Base-by-base conservation (phyloP, 2,113 vertebrate species). In the Mus musculus region DNA sequence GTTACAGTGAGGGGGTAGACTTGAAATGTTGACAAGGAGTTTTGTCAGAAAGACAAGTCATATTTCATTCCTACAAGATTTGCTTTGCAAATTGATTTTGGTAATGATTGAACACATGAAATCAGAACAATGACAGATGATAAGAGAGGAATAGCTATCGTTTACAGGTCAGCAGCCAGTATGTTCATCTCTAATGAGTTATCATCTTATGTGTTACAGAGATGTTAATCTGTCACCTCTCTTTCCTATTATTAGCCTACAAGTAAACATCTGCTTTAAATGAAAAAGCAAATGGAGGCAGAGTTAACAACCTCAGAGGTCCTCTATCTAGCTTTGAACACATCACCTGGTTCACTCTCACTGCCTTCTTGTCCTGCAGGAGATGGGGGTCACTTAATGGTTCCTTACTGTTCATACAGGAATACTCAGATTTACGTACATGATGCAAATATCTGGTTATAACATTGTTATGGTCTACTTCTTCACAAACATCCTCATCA, bases 21-120 rank as follows among this genome's bases (percentile, higher is more conserved):
- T 56, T 71, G 36, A 0, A 49, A 16, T 28, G 19, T 39, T 69
- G 1, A 72, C 49, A 78, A 65, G 24, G 6, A 73, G 28, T 28
- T 93, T 39, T 36, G 61, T 39, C 39, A 5, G 59, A 85, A 85
- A 92, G 49, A 42, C 36, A 9, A 75, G 36, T 20, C 65, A 30
- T 86, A 61, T 94, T 95, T 92, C 24, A 36, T n/a, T 59, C 82
- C 39, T 33, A 42, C 16, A 46, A 69, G 20, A 39, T 75, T 49
- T 39, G 54, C n/a, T 92, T 69, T 93, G 78, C 95, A 89, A 97
- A 67, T 42, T 6, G 12, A 63, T 67, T 46, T 61, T 52, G 42
- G 36, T 33, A 71, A 80, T 30, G 46, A 72, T 5, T 89, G 81
- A 36, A 69, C 36, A 14, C 20, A 10, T 76, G 67, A 88, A 85